A percentile compares a stretch with the other conserved stretches of the same genome.
Evolutionary conservation across 1,140 invertebrate genomes (phyloP).

Genomic region (Drosophila nannoptera): DNA sequence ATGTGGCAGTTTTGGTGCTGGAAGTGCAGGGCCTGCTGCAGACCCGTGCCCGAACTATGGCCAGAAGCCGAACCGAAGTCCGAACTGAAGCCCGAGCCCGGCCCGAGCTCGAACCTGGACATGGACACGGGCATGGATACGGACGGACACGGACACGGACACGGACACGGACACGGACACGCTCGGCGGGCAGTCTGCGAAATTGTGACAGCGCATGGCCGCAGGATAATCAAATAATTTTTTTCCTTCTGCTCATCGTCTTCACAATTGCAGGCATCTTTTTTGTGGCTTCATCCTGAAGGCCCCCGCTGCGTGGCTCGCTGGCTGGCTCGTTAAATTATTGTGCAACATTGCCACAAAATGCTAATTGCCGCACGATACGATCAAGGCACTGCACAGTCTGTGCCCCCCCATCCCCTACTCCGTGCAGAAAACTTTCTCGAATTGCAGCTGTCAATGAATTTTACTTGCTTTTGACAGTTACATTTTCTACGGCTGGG

Average conservation of each 20-base stretch:
- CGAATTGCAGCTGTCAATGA: constrained; percentile 71
- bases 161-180: constrained; percentile 35
- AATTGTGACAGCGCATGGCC: constrained; percentile 77
- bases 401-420: constrained; percentile 6
- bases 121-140: not conserved
- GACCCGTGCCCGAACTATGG: not conserved
- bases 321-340: constrained; percentile 56
- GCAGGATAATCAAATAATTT: constrained; percentile 78
- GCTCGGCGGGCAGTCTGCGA: constrained; percentile 71
- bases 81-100: too few species aligned
- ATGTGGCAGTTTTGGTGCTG: constrained; percentile 69
- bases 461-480: constrained; percentile 62
- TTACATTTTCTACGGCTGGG: constrained; percentile 44
- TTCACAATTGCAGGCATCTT: constrained; percentile 48
- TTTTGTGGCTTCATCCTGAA: constrained; percentile 36
- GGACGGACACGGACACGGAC: constrained; percentile 14
- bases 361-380: constrained; percentile 75
- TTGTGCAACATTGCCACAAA: constrained; percentile 75
- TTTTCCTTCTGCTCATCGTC: constrained; percentile 36
- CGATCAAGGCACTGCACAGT: constrained; percentile 45
- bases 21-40: constrained; percentile 1
- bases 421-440: constrained; percentile 47
- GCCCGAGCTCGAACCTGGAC: not conserved
- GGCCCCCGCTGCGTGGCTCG: constrained; percentile 28
- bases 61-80: too few species aligned